phyloP scores from a whole-genome alignment of 2,888 invertebrate genomes.

The Protodeltote pygarga region DNA sequence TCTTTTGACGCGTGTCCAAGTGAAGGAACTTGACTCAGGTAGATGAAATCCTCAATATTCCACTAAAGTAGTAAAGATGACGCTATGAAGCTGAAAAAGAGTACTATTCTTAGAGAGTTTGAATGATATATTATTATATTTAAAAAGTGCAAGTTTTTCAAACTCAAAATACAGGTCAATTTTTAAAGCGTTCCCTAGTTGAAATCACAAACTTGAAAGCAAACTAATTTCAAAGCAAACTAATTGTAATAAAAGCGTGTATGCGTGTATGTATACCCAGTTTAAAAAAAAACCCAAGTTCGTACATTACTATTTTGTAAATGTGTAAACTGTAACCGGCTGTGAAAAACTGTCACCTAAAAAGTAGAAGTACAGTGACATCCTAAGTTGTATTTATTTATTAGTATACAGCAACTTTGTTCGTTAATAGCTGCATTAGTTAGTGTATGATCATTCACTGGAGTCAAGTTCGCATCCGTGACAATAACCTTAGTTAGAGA shows the following conservation, averaged over 20 bases:
- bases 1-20: constrained; percentile 43
- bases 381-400: background rate
- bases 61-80: background rate
- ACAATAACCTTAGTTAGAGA: too few species aligned
- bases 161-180: background rate
- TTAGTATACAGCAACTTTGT: constrained; percentile 1
- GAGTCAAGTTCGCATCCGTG: too few species aligned
- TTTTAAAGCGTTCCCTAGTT: constrained; percentile 4
- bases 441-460: background rate
- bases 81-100: too few species aligned
- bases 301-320: constrained; percentile 4
- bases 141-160: background rate
- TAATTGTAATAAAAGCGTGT: constrained; percentile 24
- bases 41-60: too few species aligned
- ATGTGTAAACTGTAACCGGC: constrained; percentile 4
- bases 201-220: constrained; percentile 22
- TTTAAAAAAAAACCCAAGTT: constrained; percentile 15
- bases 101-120: too few species aligned
- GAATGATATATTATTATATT: too few species aligned
- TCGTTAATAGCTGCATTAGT: background rate
- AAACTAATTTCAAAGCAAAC: constrained; percentile 21
- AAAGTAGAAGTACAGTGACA: too few species aligned
- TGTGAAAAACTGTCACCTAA: too few species aligned
- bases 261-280: background rate
- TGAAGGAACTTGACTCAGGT: constrained; percentile 12